phyloP scores from a whole-genome alignment of 2,113 vertebrate genomes.

The Charina bottae region DNA sequence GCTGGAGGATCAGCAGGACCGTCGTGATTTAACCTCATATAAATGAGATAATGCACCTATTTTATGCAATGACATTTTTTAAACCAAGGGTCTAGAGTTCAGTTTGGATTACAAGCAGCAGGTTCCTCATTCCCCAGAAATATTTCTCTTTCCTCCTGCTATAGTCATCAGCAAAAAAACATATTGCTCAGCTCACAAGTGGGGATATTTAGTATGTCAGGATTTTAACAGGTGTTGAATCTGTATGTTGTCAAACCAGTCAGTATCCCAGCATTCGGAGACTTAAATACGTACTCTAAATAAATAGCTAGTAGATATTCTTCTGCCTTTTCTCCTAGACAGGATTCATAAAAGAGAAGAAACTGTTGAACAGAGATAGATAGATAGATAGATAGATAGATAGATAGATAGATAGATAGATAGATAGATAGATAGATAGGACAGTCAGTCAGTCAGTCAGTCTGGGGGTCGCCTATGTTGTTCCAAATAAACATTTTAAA shows the following conservation, averaged over 20 bases:
- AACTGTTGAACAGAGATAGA: not conserved
- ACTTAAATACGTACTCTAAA: not conserved
- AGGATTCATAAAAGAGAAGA: conserved; percentile 3
- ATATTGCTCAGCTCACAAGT: not conserved
- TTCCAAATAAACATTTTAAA: conserved; percentile 42
- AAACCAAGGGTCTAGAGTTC: not conserved
- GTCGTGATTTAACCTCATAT: not conserved
- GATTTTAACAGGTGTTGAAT: not conserved
- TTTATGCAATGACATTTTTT: not conserved
- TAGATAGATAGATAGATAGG: not conserved
- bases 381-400: not conserved
- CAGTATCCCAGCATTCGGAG: not conserved
- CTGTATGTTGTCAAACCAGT: not conserved
- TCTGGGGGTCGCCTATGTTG: conserved; percentile 38
- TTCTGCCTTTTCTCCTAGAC: not conserved
- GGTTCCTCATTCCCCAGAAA: not conserved
- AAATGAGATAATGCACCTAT: not conserved
- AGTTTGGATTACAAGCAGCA: not conserved
- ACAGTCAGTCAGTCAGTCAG: no score
- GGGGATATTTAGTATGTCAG: not conserved
- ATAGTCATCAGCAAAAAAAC: not conserved
- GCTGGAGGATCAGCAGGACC: not conserved
- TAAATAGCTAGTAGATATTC: not conserved
- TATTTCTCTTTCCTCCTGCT: not conserved
- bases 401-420: not conserved